Conservation (phyloP, 2,888 invertebrate genomes). For the Autographa pulchrina region DNA sequence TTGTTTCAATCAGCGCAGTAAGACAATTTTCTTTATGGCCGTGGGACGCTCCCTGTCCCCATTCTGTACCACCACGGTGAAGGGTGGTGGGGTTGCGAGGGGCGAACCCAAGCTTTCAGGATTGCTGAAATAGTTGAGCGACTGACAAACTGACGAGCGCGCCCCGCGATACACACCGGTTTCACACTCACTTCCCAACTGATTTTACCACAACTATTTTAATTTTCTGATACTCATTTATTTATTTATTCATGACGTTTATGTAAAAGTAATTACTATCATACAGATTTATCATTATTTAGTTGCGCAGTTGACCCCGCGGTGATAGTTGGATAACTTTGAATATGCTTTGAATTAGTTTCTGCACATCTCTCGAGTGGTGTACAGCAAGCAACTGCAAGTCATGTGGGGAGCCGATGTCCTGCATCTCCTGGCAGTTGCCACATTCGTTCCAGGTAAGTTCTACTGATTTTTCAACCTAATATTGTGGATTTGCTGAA, state of each 20-base stretch:
- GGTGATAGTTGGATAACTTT: conserved; percentile 9
- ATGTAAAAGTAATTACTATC: conserved; percentile 2
- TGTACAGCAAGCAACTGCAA: conserved; percentile 19
- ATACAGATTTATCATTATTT: conserved; percentile 8
- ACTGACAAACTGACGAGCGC: conserved; percentile 75
- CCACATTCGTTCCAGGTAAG: conserved; percentile 53
- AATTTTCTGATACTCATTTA: conserved; percentile 7
- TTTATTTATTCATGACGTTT: conserved; percentile 6
- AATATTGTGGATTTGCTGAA: not conserved
- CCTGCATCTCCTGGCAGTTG: conserved; percentile 31
- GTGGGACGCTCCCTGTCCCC: conserved; percentile 86
- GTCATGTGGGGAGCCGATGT: conserved; percentile 36
- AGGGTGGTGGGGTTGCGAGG: conserved; percentile 79
- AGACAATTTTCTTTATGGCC: conserved; percentile 87
- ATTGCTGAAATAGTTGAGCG: conserved; percentile 74
- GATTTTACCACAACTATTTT: conserved; percentile 16
- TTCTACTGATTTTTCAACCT: not conserved
- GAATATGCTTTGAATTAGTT: conserved; percentile 39
- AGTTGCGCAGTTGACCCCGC: not conserved
- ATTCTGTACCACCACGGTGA: conserved; percentile 76
- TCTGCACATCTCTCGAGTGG: conserved; percentile 31
- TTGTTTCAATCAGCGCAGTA: conserved; percentile 83
- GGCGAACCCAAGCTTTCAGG: conserved; percentile 70
- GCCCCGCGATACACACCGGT: conserved; percentile 55
- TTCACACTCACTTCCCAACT: conserved; percentile 23